Conservation (phyloP, 2,797 vertebrate species). For the Sebastes trivittatus region DNA sequence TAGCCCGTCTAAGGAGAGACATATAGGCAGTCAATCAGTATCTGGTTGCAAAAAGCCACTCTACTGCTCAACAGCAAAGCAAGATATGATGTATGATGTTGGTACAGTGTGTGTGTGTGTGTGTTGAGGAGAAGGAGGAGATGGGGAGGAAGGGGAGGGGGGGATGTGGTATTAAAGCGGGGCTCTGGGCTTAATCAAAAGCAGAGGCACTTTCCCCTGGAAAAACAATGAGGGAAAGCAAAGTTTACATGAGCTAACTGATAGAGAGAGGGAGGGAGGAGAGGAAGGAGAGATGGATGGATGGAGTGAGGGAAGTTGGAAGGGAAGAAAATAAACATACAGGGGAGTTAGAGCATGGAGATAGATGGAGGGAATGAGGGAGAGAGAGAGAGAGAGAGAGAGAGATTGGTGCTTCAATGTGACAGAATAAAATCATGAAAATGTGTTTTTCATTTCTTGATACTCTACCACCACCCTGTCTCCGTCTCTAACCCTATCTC, state of each 20-base stretch:
- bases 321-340: conserved; percentile 70
- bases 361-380: conserved; percentile 52
- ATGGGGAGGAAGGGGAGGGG: not conserved
- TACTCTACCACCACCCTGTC: conserved; percentile 26
- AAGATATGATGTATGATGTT: conserved; percentile 48
- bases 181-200: conserved; percentile 76
- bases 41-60: conserved; percentile 43
- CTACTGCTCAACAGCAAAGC: conserved; percentile 32
- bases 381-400: not conserved
- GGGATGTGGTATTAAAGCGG: conserved; percentile 56
- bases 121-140: not conserved
- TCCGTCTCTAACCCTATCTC: not conserved
- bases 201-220: conserved; percentile 74
- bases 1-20: not conserved
- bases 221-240: conserved; percentile 80
- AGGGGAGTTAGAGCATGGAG: conserved; percentile 55
- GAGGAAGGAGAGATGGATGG: conserved; percentile 53
- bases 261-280: conserved; percentile 53
- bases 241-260: conserved; percentile 82
- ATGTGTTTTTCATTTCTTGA: conserved; percentile 70
- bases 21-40: conserved; percentile 27
- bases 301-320: conserved; percentile 50
- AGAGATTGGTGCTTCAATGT: conserved; percentile 33
- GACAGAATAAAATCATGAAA: conserved; percentile 68
- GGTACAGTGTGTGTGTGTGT: conserved; percentile 30